Conservation (phyloP, 2,888 invertebrate genomes). For the Campopleginae sp. region DNA sequence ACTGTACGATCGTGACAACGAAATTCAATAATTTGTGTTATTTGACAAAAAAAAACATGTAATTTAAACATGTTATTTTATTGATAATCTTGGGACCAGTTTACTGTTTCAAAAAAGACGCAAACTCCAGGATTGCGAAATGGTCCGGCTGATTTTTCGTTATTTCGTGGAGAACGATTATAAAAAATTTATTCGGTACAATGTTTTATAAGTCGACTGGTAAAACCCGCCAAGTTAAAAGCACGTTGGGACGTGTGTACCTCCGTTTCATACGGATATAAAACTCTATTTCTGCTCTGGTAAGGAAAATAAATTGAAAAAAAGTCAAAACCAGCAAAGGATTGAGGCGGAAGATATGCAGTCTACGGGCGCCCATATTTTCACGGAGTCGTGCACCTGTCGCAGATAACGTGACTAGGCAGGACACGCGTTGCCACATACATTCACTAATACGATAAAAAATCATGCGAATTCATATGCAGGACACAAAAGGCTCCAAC, state of each 20-base stretch:
- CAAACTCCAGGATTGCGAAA: neutral
- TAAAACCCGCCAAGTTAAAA: conserved; percentile 16
- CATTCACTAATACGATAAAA: neutral
- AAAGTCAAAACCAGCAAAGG: conserved; percentile 33
- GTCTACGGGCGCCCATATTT: conserved; percentile 73
- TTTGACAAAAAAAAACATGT: neutral
- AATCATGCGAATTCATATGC: neutral
- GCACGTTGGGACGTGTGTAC: neutral
- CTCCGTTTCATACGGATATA: conserved; percentile 1
- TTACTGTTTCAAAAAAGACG: neutral
- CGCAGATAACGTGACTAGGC: conserved; percentile 69
- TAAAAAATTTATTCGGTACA: conserved; percentile 18
- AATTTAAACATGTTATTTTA: neutral
- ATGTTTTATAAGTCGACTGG: conserved; percentile 21
- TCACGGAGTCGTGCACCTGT: conserved; percentile 74
- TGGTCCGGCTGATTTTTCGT: neutral
- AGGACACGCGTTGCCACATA: conserved; percentile 53
- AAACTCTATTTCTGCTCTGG: conserved; percentile 37
- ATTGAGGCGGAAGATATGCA: conserved; percentile 62
- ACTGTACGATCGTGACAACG: conserved; percentile 6
- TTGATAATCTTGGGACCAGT: neutral
- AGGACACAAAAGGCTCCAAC: conserved; percentile 10
- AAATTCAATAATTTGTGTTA: conserved; percentile 32
- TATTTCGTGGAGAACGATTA: conserved; percentile 4
- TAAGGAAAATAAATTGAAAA: conserved; percentile 28